phyloP scores from a whole-genome alignment of 2,113 vertebrate species.

The Camarhynchus parvulus region DNA sequence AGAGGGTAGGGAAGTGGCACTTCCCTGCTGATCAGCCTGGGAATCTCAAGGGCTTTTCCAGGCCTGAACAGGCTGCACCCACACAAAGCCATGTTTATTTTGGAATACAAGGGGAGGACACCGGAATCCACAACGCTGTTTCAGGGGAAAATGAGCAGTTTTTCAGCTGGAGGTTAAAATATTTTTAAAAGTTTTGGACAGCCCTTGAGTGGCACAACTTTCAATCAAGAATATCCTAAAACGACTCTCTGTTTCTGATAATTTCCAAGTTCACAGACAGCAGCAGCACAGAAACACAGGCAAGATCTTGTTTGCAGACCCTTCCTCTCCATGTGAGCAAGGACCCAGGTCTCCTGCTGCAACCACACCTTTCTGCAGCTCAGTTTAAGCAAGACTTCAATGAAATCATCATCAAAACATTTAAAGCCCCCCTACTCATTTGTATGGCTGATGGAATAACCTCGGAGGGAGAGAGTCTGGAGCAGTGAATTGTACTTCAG shows the following conservation, averaged over 20 bases:
- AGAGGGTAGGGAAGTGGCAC: no score
- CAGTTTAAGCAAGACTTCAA: neutral
- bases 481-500: conserved; percentile 59
- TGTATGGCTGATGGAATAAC: conserved; percentile 14
- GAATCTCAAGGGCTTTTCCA: neutral
- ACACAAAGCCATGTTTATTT: neutral
- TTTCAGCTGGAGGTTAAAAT: neutral
- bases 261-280: neutral
- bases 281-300: neutral
- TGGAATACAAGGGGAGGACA: neutral
- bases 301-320: neutral
- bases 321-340: neutral
- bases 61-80: neutral
- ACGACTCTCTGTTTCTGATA: neutral
- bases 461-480: conserved; percentile 6
- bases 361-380: neutral
- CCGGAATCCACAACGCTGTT: neutral
- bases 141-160: accelerated
- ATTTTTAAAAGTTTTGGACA: no score
- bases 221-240: neutral
- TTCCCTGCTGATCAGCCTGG: neutral
- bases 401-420: conserved; percentile 17
- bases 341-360: neutral
- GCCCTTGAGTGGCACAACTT: neutral
- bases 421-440: conserved; percentile 47